A percentile compares a stretch with the other conserved stretches of the same genome.
Evolutionary conservation across 2,888 invertebrate species (phyloP).

Genomic region (Eristalinus sepulchralis): DNA sequence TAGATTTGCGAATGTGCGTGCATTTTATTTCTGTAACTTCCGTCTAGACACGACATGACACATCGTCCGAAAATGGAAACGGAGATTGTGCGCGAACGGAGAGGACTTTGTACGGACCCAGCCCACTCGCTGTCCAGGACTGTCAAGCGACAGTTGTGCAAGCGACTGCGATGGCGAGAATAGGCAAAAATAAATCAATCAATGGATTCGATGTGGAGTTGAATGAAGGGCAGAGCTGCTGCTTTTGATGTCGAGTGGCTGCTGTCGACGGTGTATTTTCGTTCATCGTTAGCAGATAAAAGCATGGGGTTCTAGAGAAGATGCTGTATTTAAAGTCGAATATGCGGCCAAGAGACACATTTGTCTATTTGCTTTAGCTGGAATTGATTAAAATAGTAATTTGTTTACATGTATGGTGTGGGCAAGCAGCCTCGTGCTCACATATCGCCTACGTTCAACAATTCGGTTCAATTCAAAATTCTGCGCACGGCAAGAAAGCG

Average conservation of each 20-base stretch:
- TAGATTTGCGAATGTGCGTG: constrained; percentile 25
- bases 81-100: neutral
- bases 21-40: constrained; percentile 68
- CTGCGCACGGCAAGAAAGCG: no score
- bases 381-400: no score
- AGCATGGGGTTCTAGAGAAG: neutral
- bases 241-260: neutral
- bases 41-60: constrained; percentile 71
- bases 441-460: no score
- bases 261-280: neutral
- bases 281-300: neutral
- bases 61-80: constrained; percentile 68
- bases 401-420: no score
- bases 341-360: no score
- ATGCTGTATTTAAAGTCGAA: neutral
- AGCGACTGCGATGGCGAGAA: neutral
- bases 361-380: no score
- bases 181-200: constrained; percentile 60
- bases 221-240: constrained; percentile 25
- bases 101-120: constrained; percentile 7
- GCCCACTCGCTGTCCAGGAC: constrained; percentile 12
- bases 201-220: constrained; percentile 46
- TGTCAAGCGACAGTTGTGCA: constrained; percentile 10
- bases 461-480: no score
- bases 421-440: no score